Evolutionary conservation across 1,140 invertebrate species (phyloP), one percentile per base, ranked within the genome.

Genomic region (Drosophila athabasca): DNA sequence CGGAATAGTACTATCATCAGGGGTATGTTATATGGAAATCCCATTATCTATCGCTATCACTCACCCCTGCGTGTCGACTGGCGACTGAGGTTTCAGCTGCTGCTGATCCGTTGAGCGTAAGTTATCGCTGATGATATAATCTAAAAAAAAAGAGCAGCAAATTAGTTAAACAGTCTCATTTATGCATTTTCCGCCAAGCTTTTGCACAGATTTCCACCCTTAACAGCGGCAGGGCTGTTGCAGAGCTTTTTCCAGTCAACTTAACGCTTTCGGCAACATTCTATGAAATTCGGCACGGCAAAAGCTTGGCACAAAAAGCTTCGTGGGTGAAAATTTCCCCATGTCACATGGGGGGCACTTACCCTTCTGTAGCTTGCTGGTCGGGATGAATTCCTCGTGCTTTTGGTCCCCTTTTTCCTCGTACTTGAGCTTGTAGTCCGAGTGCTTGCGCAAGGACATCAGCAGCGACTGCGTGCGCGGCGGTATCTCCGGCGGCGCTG

Each of bases 401-500:
- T 92, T 92, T 74, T 92, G 89, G 80, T 92, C 91, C 57, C 90
- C 91, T 67, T 91, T 92, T 43, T 92, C 91, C 46, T 92, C 91
- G 57, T 90, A 91, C 62, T 92, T 91, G 11, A 92, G 78, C 79
- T 90, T 90, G 61, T 91, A 91, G 55, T 91, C 90, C 51, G 91
- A 91, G 52, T 87, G 83, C 68, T 92, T 92, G 62, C 85, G 82
- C 49, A 92, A 66, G 53, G 93, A 90, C 46, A 93, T 93, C 52
- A 95, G 93, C 45, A 95, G 90, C 51, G 95, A 95, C 17, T 94
- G 94, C 11, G 94, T 94, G 54, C 94, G 92, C 6, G 94, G 94
- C 26, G 94, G 94, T 24, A 95, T 94, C 92, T 95, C 94, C 3
- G 95, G 94, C 48, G 95, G 95, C 45, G 94, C 94, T 29, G 95